These are phyloP conservation scores for Acrocephalus scirpaceus DNA, from an alignment of 2,797 vertebrate species.

Conservation along the genomic window DNA sequence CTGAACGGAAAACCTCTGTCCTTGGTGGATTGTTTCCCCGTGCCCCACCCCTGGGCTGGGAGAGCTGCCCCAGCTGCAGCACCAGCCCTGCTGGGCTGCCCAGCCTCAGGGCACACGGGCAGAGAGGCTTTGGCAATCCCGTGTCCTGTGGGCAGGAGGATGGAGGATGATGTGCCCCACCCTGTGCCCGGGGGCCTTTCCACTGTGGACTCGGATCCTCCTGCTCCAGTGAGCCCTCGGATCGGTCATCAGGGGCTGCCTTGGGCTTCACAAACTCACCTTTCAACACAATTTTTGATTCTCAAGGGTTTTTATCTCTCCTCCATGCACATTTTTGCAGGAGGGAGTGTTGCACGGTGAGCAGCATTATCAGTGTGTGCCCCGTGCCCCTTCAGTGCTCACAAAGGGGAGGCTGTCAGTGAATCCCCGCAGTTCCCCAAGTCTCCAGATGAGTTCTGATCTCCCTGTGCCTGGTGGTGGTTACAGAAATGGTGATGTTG, in stretches of 20 bases:
- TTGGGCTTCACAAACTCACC: neutral
- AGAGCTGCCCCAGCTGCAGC: neutral
- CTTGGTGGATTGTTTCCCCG: accelerated
- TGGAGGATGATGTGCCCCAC: accelerated
- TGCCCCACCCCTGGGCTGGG: neutral
- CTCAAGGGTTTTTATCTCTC: neutral
- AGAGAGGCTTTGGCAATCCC: neutral
- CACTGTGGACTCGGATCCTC: neutral
- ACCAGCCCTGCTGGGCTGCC: neutral
- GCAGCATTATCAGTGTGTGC: neutral
- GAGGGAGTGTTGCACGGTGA: neutral
- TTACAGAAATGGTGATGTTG: neutral
- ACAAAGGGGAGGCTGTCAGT: neutral
- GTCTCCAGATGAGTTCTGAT: accelerated
- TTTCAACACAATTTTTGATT: neutral
- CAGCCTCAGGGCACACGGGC: accelerated
- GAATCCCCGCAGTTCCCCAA: neutral
- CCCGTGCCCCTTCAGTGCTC: neutral
- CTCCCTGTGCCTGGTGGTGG: neutral
- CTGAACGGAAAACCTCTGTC: neutral
- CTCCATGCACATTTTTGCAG: accelerated
- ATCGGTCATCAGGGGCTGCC: neutral
- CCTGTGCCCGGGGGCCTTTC: neutral
- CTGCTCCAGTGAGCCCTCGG: neutral
- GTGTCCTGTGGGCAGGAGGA: neutral